Evolutionary conservation across 64 coral and sea anemone genomes (phyloP).

Genomic region (Platygyra sinensis): DNA sequence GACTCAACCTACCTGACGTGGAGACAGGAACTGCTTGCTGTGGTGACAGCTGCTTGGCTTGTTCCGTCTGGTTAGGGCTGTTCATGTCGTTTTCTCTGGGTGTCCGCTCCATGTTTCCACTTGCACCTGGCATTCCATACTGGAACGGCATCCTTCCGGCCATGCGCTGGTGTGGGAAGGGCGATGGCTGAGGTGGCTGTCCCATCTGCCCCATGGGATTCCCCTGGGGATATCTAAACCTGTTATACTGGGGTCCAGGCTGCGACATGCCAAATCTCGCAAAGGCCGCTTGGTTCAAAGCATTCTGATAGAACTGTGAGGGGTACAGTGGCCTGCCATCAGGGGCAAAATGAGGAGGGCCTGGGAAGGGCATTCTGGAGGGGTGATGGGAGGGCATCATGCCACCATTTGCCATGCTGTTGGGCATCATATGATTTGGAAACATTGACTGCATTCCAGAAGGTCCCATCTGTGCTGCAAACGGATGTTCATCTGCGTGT

Average conservation of each 20-base stretch:
- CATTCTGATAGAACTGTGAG: constrained; percentile 91
- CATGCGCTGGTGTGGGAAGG: constrained; percentile 47
- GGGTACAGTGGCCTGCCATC: constrained; percentile 83
- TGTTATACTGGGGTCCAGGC: constrained; percentile 66
- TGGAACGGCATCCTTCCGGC: constrained; percentile 42
- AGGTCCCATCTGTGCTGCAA: constrained; percentile 15
- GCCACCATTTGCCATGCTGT: constrained; percentile 65
- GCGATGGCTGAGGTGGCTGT: constrained; percentile 39
- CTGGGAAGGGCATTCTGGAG: constrained; percentile 65
- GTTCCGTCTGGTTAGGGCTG: constrained; percentile 40
- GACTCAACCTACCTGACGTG: constrained; percentile 61
- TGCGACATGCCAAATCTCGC: constrained; percentile 67
- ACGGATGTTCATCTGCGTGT: constrained; percentile 3
- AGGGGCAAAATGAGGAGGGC: constrained; percentile 69
- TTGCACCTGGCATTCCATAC: constrained; percentile 38
- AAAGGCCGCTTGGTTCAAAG: constrained; percentile 72
- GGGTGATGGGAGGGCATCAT: constrained; percentile 82
- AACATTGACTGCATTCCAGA: constrained; percentile 55
- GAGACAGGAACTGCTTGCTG: constrained; percentile 62
- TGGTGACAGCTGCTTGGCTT: constrained; percentile 45
- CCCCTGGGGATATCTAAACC: constrained; percentile 52
- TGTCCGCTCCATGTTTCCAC: constrained; percentile 8
- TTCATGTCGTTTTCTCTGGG: constrained; percentile 42
- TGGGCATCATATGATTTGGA: constrained; percentile 45
- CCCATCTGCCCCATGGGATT: constrained; percentile 48